phyloP scores from a whole-genome alignment of 2,888 invertebrate species.

The Apamea anceps region DNA sequence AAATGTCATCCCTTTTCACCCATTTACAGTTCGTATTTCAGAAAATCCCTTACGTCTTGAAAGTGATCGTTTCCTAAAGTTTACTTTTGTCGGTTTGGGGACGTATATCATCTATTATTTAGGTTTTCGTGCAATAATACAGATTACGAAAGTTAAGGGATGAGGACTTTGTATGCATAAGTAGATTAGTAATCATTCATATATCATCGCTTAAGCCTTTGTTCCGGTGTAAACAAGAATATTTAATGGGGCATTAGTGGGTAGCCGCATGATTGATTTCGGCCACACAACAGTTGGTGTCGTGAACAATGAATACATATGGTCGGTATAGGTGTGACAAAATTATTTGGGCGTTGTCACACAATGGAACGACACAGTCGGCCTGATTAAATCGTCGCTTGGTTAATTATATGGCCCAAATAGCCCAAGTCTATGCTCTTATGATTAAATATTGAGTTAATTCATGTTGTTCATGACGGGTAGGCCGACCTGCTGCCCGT shows the following conservation, averaged over 20 bases:
- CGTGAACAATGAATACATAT: slow-evolving; percentile 45
- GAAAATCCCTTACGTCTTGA: slow-evolving; percentile 60
- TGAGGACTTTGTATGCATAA: slow-evolving; percentile 28
- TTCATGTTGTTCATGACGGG: slow-evolving; percentile 2
- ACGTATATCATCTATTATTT: slow-evolving; percentile 36
- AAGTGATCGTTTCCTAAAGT: slow-evolving; percentile 45
- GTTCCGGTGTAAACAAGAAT: slow-evolving; percentile 42
- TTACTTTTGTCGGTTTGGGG: slow-evolving; percentile 49
- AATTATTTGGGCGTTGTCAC: slow-evolving; percentile 45
- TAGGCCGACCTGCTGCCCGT: neutral
- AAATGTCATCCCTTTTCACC: slow-evolving; percentile 59
- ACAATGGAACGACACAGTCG: slow-evolving; percentile 12
- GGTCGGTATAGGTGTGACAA: slow-evolving; percentile 33
- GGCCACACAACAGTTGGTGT: slow-evolving; percentile 37
- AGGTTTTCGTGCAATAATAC: slow-evolving; percentile 43
- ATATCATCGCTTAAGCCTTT: slow-evolving; percentile 26
- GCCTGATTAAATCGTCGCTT: slow-evolving; percentile 25
- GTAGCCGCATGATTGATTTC: slow-evolving; percentile 44
- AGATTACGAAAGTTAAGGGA: slow-evolving; percentile 40
- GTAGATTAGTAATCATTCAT: slow-evolving; percentile 34
- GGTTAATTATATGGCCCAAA: slow-evolving; percentile 33
- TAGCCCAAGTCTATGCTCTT: slow-evolving; percentile 8
- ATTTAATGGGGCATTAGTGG: slow-evolving; percentile 46
- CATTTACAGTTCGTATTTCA: slow-evolving; percentile 57
- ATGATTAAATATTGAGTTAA: slow-evolving; percentile 32